Evolutionary conservation across 2,888 invertebrate species (phyloP).

Genomic region (Calliscelio sp.): DNA sequence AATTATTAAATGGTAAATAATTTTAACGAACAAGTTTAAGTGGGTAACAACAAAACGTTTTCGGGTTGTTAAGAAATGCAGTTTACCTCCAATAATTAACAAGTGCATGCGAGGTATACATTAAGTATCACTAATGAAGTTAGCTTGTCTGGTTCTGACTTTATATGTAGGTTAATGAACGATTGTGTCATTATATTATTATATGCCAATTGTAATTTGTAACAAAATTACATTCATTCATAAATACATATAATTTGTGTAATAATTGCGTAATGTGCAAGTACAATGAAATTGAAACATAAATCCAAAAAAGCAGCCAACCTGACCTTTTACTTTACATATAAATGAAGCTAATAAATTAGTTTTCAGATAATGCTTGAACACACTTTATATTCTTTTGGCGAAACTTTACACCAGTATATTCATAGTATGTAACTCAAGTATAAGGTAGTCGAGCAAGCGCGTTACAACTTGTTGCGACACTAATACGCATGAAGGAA

Average conservation of each 20-base stretch:
- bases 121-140: slow-evolving; percentile 54
- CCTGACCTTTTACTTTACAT: slow-evolving; percentile 8
- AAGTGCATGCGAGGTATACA: slow-evolving; percentile 44
- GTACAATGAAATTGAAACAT: neutral
- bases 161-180: slow-evolving; percentile 66
- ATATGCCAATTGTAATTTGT: no score
- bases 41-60: slow-evolving; percentile 5
- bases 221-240: no score
- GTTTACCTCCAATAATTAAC: slow-evolving; percentile 58
- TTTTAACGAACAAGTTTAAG: slow-evolving; percentile 32
- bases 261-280: no score
- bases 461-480: slow-evolving; percentile 73
- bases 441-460: slow-evolving; percentile 35
- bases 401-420: slow-evolving; percentile 20
- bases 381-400: slow-evolving; percentile 45
- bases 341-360: slow-evolving; percentile 24
- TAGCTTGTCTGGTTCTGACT: slow-evolving; percentile 58
- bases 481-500: slow-evolving; percentile 49
- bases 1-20: slow-evolving; percentile 17
- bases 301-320: no score
- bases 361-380: slow-evolving; percentile 15
- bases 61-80: slow-evolving; percentile 35
- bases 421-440: slow-evolving; percentile 50
- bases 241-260: no score
- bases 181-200: slow-evolving; percentile 47